Evolutionary conservation across 2,797 vertebrate species (phyloP).

Genomic region (Siniperca scherzeri): DNA sequence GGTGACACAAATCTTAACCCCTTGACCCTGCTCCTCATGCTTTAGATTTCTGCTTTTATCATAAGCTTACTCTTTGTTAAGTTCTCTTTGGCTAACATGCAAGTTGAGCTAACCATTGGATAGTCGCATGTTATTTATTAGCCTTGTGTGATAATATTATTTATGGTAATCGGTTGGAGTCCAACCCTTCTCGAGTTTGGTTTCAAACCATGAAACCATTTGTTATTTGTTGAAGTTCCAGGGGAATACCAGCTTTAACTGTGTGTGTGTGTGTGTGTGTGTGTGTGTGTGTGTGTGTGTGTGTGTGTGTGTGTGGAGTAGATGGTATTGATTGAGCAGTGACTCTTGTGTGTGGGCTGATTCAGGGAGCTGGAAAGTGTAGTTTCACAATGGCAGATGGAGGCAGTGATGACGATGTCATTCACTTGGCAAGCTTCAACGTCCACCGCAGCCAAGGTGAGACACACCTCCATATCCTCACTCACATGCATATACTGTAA

Average conservation of each 20-base stretch:
- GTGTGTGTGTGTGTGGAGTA: constrained; percentile 39
- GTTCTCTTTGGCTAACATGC: background rate
- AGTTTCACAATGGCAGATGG: constrained; percentile 91
- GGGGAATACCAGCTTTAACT: constrained; percentile 46
- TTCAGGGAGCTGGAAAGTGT: constrained; percentile 66
- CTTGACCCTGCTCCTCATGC: background rate
- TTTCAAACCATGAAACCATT: constrained; percentile 25
- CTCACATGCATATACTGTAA: background rate
- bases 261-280: constrained; percentile 6
- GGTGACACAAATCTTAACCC: background rate
- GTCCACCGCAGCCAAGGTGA: constrained; percentile 90
- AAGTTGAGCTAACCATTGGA: background rate
- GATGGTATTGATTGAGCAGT: constrained; percentile 71
- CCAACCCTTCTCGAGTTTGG: background rate
- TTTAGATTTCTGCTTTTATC: background rate
- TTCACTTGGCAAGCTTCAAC: constrained; percentile 91
- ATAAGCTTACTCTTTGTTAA: background rate
- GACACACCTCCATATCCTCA: background rate
- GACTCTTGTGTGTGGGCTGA: constrained; percentile 53
- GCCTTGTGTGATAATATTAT: background rate
- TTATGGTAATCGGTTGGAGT: constrained; percentile 15
- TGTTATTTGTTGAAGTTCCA: constrained; percentile 2
- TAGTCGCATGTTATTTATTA: background rate
- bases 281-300: constrained; percentile 40
- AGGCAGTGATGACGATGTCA: constrained; percentile 90